A percentile compares a stretch with the other conserved stretches of the same genome.
phyloP scores from a whole-genome alignment of 2,888 invertebrate species.

The Zygaena filipendulae region DNA sequence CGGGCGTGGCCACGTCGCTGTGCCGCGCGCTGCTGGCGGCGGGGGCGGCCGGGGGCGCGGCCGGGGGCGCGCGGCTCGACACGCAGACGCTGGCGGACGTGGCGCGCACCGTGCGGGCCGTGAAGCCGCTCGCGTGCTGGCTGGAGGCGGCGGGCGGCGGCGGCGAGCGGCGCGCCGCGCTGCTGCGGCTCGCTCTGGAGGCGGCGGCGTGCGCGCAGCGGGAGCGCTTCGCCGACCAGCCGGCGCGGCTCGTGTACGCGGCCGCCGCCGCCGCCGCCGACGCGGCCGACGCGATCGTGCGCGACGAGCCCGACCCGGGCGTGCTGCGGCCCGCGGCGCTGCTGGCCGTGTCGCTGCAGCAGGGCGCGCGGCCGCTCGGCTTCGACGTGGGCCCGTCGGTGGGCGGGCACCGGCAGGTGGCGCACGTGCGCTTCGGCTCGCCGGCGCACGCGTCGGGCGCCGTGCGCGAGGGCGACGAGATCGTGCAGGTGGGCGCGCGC shows the following conservation, averaged over 20 bases:
- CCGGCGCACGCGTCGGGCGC: slow-evolving; percentile 93
- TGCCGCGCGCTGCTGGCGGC: slow-evolving; percentile 78
- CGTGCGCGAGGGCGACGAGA: slow-evolving; percentile 96
- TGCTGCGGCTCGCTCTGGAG: slow-evolving; percentile 83
- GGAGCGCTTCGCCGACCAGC: slow-evolving; percentile 89
- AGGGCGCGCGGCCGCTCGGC: slow-evolving; percentile 88
- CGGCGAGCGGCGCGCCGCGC: slow-evolving; percentile 60
- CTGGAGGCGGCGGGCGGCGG: slow-evolving; percentile 67
- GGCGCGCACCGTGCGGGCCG: slow-evolving; percentile 82
- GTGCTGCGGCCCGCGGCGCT: slow-evolving; percentile 92
- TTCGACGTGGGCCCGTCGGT: slow-evolving; percentile 90
- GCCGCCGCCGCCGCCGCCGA: slow-evolving; percentile 81
- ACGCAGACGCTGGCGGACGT: slow-evolving; percentile 88
- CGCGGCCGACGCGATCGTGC: slow-evolving; percentile 85
- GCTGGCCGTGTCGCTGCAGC: slow-evolving; percentile 87
- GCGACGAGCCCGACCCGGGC: slow-evolving; percentile 88
- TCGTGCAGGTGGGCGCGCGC: slow-evolving; percentile 75
- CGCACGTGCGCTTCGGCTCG: slow-evolving; percentile 90
- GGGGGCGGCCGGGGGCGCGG: slow-evolving; percentile 77
- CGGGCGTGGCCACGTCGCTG: slow-evolving; percentile 77
- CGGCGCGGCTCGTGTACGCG: slow-evolving; percentile 78
- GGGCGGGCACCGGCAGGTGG: slow-evolving; percentile 81
- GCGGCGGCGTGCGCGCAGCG: slow-evolving; percentile 92
- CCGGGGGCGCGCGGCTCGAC: slow-evolving; percentile 71
- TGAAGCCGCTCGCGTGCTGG: slow-evolving; percentile 92